These are phyloP conservation scores for Trissoscelio sp. DNA, from an alignment of 2,888 invertebrate species.

Conservation along the genomic window DNA sequence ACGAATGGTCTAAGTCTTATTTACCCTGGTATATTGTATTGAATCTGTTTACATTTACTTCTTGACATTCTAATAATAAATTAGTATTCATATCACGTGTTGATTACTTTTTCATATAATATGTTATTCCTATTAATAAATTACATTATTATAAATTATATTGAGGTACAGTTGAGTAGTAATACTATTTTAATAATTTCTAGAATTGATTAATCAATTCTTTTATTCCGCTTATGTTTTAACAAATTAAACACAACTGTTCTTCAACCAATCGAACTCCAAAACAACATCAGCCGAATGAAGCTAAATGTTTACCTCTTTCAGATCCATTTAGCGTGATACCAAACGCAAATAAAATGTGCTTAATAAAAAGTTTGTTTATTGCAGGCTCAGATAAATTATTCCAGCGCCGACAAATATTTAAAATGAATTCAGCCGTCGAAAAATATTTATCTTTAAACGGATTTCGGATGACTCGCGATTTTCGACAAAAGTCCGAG, in stretches of 20 bases:
- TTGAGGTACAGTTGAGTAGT: too few species aligned
- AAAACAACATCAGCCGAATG: constrained; percentile 2
- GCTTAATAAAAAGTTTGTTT: constrained; percentile 34
- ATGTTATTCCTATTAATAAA: too few species aligned
- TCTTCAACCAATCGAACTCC: neutral
- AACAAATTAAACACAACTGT: neutral
- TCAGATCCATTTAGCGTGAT: constrained; percentile 19
- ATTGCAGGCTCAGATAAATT: neutral
- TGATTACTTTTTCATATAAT: too few species aligned
- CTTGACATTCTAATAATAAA: too few species aligned
- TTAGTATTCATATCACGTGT: too few species aligned
- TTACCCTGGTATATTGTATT: too few species aligned
- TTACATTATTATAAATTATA: too few species aligned
- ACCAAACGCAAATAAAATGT: constrained; percentile 12
- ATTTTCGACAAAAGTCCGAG: constrained; percentile 25
- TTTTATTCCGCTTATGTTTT: too few species aligned
- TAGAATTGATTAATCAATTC: too few species aligned
- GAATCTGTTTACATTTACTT: too few species aligned
- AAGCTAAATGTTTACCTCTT: constrained; percentile 25
- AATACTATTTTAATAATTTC: too few species aligned
- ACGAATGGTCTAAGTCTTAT: too few species aligned
- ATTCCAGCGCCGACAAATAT: constrained; percentile 21
- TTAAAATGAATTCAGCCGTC: constrained; percentile 20
- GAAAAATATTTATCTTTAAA: constrained; percentile 41
- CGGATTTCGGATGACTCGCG: constrained; percentile 23